A percentile compares a stretch with the other conserved stretches of the same genome.
Conservation (phyloP, 2,888 invertebrate genomes). For the Drosophila crucigera region DNA sequence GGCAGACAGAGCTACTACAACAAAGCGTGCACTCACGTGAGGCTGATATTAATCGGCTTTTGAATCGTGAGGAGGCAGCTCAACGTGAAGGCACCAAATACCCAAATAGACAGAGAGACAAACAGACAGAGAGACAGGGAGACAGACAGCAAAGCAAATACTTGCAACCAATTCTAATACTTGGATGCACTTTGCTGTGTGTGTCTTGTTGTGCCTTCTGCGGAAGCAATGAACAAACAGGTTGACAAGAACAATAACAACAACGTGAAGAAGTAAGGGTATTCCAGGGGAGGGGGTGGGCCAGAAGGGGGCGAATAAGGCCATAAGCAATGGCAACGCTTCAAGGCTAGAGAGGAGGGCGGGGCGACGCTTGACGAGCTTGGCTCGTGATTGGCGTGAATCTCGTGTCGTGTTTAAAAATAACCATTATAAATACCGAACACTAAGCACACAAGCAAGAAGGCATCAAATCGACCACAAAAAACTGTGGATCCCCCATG, state of each 20-base stretch:
- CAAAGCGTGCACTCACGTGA: conserved; percentile 79
- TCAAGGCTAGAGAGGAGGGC: conserved; percentile 30
- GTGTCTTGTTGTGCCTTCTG: conserved; percentile 31
- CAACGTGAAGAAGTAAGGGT: conserved; percentile 20
- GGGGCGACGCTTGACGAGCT: conserved; percentile 22
- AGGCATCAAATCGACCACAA: not conserved
- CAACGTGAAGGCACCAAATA: conserved; percentile 36
- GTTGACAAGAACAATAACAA: conserved; percentile 54
- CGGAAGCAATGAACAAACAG: conserved; percentile 62
- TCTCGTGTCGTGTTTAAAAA: conserved; percentile 2
- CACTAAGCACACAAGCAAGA: not conserved
- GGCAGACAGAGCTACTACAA: conserved; percentile 37
- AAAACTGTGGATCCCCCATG: not conserved
- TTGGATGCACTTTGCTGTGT: conserved; percentile 20
- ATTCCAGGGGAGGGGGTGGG: not conserved
- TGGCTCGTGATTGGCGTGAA: conserved; percentile 3
- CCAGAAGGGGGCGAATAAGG: not conserved
- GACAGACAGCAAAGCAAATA: conserved; percentile 30
- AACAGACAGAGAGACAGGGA: not conserved
- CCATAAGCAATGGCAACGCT: conserved; percentile 47
- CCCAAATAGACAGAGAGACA: conserved; percentile 16
- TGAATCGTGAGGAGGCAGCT: conserved; percentile 63
- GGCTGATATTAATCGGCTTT: conserved; percentile 79
- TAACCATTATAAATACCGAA: not conserved
- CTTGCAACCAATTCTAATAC: conserved; percentile 38